Base-by-base conservation (phyloP, 2,113 vertebrate genomes). In the Clinocottus analis region DNA sequence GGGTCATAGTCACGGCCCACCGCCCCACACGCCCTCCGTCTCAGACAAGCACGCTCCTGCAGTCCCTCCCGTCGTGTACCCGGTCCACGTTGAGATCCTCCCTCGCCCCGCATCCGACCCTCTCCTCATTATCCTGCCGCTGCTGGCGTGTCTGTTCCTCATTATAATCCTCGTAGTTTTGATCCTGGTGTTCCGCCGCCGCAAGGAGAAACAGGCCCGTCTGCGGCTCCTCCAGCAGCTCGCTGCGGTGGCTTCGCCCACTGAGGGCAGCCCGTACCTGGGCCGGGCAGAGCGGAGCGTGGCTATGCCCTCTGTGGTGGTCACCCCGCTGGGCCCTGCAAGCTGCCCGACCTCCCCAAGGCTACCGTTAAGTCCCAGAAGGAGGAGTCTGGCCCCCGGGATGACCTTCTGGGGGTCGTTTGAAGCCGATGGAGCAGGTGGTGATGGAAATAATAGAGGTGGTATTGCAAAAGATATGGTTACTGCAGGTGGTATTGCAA, bases 271-370 rank as follows among this genome's bases (percentile, higher is more conserved):
- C 21, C 87, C 87, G 0, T 89, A 88, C 75, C 16, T 4, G 31
- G 89, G 87, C 35, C 72, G 68, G 39, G 72, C 91, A 0, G 96
- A 97, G 86, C 89, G 83, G 45, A 96, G 94, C 33, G 5, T 89
- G 63, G 86, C 95, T 0, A 71, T 96, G 71, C 96, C 96, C n/a
- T 91, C 89, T 0, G 96, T 98, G 81, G 95, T 93, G 12, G 96
- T 97, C 79, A 98, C 94, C 11, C 94, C 93, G 19, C 94, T 98
- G 2, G 74, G 89, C 21, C 89, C 93, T 47, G 87, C 53, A 0
- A 94, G 74, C 7, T 72, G 73, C 25, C 84, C 87, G 0, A 47
- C 58, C 43, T 93, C 93, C 23, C 72, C 94, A 0, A 79, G 85
- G 56, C 31, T 56, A 64, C 83, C 75, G 19, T 85, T 31, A 53